Percentiles rank a stretch among this genome's conserved stretches.
Evolutionary conservation across 2,888 invertebrate species (phyloP).

Genomic region (Drosophila niveifrons): DNA sequence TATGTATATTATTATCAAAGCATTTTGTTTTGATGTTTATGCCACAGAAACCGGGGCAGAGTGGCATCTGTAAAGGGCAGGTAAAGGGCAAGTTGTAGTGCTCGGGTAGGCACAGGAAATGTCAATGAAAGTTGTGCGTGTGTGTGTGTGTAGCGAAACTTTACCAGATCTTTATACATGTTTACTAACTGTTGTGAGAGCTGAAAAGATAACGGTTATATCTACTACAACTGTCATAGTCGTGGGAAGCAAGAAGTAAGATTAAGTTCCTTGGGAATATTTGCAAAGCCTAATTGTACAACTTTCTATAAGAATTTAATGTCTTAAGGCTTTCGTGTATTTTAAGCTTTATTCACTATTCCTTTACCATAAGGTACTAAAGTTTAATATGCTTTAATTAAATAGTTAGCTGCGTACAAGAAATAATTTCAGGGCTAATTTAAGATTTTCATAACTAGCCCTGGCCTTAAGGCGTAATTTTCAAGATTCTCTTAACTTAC

Average conservation of each 20-base stretch:
- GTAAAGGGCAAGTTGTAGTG: conserved; percentile 2
- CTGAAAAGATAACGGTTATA: not conserved
- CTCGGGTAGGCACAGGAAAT: conserved; percentile 57
- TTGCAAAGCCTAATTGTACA: too few species aligned
- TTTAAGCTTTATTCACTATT: not conserved
- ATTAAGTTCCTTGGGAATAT: not conserved
- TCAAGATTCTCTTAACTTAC: conserved; percentile 4
- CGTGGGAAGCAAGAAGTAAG: not conserved
- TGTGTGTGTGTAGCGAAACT: conserved; percentile 3
- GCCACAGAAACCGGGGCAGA: not conserved
- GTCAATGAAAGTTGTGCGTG: conserved; percentile 59
- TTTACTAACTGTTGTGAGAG: conserved; percentile 5
- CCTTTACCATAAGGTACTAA: too few species aligned
- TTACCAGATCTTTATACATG: not conserved
- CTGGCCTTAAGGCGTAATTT: conserved; percentile 19
- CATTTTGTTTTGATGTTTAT: conserved; percentile 53
- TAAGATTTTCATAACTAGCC: conserved; percentile 21
- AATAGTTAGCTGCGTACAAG: not conserved
- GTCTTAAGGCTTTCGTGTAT: too few species aligned
- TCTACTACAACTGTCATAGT: not conserved
- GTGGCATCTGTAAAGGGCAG: conserved; percentile 17
- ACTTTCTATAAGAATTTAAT: too few species aligned
- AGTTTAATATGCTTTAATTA: not conserved
- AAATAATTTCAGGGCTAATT: not conserved
- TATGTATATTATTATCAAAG: conserved; percentile 31